These are phyloP conservation scores for Nebria ingens DNA, from an alignment of 1,140 invertebrate species.

Conservation along the genomic window DNA sequence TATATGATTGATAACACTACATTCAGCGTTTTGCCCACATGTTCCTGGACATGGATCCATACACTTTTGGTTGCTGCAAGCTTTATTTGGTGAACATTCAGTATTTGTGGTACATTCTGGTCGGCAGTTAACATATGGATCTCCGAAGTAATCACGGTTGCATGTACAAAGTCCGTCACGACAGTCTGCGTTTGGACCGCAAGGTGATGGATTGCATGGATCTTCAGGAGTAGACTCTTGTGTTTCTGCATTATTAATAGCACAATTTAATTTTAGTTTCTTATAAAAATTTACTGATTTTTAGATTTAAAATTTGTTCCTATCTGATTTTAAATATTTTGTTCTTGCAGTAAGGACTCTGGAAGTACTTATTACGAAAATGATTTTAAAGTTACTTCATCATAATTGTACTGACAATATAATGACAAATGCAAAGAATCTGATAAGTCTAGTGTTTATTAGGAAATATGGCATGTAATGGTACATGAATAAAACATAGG, in stretches of 20 bases:
- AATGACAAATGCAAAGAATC: too few species aligned
- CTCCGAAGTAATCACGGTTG: constrained; percentile 56
- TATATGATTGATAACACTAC: constrained; percentile 47
- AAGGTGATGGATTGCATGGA: constrained; percentile 57
- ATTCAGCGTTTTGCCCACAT: constrained; percentile 52
- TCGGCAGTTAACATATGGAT: constrained; percentile 57
- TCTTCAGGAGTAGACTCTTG: constrained; percentile 20
- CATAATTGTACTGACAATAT: too few species aligned
- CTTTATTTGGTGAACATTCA: constrained; percentile 49
- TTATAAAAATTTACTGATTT: too few species aligned
- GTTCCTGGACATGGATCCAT: constrained; percentile 54
- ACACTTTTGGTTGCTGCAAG: constrained; percentile 54
- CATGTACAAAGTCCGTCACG: constrained; percentile 58
- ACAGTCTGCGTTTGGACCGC: constrained; percentile 61
- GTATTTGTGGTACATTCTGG: constrained; percentile 56
- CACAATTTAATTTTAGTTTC: not conserved
- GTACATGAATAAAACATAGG: too few species aligned
- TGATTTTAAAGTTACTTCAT: too few species aligned
- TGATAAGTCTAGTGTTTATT: too few species aligned
- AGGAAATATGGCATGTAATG: too few species aligned
- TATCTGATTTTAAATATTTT: not conserved
- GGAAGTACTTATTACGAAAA: too few species aligned
- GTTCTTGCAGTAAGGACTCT: too few species aligned
- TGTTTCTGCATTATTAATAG: constrained; percentile 21
- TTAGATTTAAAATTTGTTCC: not conserved